phyloP scores from a whole-genome alignment of 2,797 vertebrate species.

The Triplophysa bombifrons region DNA sequence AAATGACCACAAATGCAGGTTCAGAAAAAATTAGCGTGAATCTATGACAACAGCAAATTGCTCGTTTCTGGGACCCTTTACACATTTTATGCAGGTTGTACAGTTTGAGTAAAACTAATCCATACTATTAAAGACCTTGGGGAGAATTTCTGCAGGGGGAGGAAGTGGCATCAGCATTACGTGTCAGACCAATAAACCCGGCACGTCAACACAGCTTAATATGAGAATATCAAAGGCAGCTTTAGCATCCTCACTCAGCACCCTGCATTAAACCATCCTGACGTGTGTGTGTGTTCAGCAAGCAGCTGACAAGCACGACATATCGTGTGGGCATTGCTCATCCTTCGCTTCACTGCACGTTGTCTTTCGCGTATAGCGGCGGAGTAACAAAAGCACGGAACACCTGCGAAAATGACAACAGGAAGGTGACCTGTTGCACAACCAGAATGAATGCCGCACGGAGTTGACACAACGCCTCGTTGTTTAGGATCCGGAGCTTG shows the following conservation, averaged over 20 bases:
- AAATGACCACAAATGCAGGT: too few relatives aligned
- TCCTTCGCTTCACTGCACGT: background rate
- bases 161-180: slow-evolving; percentile 60
- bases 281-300: slow-evolving; percentile 39
- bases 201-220: slow-evolving; percentile 72
- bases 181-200: slow-evolving; percentile 63
- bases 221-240: slow-evolving; percentile 56
- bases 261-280: slow-evolving; percentile 41
- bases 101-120: slow-evolving; percentile 3
- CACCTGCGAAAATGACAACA: slow-evolving; percentile 8
- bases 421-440: slow-evolving; percentile 35
- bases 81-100: background rate
- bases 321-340: background rate
- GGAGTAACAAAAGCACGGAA: background rate
- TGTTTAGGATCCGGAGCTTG: slow-evolving; percentile 25
- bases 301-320: slow-evolving; percentile 48
- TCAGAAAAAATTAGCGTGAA: background rate
- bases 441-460: slow-evolving; percentile 4
- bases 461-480: slow-evolving; percentile 32
- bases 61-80: too few relatives aligned
- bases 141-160: slow-evolving; percentile 44
- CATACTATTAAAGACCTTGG: slow-evolving; percentile 20
- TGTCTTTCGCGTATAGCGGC: background rate
- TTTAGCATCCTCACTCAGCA: slow-evolving; percentile 39
- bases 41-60: background rate